A percentile compares a stretch with the other conserved stretches of the same genome.
Conservation (phyloP, 2,888 invertebrate genomes). For the Spatulosminthurus flaviceps region DNA sequence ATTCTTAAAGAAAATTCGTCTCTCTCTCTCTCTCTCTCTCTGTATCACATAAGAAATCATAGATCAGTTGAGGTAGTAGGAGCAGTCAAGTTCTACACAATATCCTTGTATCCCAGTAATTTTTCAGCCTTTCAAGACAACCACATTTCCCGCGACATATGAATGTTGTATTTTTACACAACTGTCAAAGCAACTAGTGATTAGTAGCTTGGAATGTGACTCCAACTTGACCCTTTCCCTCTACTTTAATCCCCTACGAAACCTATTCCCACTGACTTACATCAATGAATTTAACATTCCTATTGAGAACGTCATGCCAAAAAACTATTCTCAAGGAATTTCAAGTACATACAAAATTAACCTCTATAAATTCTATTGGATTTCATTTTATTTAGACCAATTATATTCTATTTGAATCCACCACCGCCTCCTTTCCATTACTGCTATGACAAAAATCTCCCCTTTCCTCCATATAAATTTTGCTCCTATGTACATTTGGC, state of each 20-base stretch:
- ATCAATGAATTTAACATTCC: not conserved
- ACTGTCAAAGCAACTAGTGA: conserved; percentile 42
- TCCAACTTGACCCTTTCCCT: conserved; percentile 38
- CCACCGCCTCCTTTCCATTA: no score
- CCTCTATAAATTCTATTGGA: not conserved
- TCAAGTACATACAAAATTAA: not conserved
- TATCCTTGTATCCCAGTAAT: not conserved
- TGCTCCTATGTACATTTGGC: no score
- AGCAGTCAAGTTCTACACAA: no score
- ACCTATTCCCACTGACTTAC: not conserved
- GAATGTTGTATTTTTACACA: conserved; percentile 36
- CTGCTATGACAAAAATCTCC: no score
- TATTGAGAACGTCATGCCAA: not conserved
- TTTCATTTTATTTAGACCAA: not conserved
- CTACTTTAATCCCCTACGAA: conserved; percentile 1
- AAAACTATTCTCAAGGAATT: not conserved
- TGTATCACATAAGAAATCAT: no score
- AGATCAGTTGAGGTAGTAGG: not conserved
- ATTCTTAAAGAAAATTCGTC: not conserved
- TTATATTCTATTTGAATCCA: no score
- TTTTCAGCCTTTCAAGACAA: conserved; percentile 1
- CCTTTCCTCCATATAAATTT: no score
- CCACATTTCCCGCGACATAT: not conserved
- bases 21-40: no score
- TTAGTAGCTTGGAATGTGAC: conserved; percentile 39